A percentile compares a stretch with the other conserved stretches of the same genome.
phyloP scores from a whole-genome alignment of 2,888 invertebrate genomes.

The Cryptus viduatorius region DNA sequence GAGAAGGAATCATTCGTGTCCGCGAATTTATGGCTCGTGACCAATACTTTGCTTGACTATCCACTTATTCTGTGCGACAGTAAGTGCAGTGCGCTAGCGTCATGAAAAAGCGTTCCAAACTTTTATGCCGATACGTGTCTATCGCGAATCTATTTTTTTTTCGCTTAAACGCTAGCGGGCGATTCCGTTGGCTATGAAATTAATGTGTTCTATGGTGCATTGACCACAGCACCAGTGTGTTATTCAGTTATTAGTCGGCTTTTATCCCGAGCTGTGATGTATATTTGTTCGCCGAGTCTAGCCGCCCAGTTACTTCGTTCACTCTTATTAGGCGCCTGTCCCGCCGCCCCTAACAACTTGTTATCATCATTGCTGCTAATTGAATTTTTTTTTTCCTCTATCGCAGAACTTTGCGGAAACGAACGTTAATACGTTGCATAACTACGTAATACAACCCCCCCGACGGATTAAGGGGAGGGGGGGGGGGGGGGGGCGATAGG shows the following conservation, averaged over 20 bases:
- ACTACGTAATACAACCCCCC: background rate
- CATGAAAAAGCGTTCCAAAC: constrained; percentile 19
- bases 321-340: constrained; percentile 4
- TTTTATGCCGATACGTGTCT: background rate
- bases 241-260: constrained; percentile 23
- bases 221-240: constrained; percentile 21
- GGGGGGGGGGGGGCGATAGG: background rate
- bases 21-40: constrained; percentile 4
- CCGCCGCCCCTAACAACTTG: background rate
- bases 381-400: constrained; percentile 36
- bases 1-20: background rate
- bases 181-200: background rate
- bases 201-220: constrained; percentile 41
- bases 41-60: constrained; percentile 24
- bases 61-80: constrained; percentile 4
- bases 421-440: constrained; percentile 4
- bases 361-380: constrained; percentile 54
- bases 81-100: background rate
- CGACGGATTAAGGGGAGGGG: background rate
- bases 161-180: background rate
- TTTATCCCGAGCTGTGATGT: background rate
- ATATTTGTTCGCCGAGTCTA: background rate
- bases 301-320: constrained; percentile 23
- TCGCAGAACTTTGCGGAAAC: constrained; percentile 11
- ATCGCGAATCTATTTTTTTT: background rate